Conservation (phyloP, 2,797 vertebrate genomes). For the Malurus splendens region DNA sequence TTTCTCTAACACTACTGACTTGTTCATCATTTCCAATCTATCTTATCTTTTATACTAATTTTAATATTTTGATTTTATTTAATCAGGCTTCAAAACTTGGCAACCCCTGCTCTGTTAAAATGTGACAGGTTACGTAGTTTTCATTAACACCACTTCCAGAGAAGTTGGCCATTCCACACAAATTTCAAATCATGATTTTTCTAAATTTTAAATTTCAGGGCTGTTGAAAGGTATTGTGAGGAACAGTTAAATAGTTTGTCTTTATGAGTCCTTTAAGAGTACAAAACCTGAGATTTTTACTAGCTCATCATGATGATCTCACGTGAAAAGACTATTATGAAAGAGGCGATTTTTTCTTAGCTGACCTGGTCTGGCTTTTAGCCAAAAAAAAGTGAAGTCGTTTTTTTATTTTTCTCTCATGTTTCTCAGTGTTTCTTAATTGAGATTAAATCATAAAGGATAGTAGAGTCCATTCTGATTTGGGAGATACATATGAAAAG, state of each 20-base stretch:
- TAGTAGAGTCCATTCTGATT: background rate
- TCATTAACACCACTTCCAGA: background rate
- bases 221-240: background rate
- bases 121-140: background rate
- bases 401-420: background rate
- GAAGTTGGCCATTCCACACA: background rate
- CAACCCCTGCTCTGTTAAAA: background rate
- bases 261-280: background rate
- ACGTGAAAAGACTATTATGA: background rate
- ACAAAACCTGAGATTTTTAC: background rate
- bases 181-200: background rate
- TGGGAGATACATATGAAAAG: background rate
- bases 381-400: background rate
- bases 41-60: background rate
- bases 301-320: background rate
- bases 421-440: background rate
- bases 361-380: background rate
- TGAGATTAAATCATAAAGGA: slow-evolving; percentile 9
- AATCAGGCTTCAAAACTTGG: background rate
- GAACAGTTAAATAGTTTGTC: background rate
- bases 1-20: background rate
- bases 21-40: background rate
- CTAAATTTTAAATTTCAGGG: background rate
- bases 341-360: background rate
- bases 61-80: background rate